Evolutionary conservation across 2,797 vertebrate species (phyloP), one percentile per base, ranked within the genome.

Genomic region (Holocentrus rufus): DNA sequence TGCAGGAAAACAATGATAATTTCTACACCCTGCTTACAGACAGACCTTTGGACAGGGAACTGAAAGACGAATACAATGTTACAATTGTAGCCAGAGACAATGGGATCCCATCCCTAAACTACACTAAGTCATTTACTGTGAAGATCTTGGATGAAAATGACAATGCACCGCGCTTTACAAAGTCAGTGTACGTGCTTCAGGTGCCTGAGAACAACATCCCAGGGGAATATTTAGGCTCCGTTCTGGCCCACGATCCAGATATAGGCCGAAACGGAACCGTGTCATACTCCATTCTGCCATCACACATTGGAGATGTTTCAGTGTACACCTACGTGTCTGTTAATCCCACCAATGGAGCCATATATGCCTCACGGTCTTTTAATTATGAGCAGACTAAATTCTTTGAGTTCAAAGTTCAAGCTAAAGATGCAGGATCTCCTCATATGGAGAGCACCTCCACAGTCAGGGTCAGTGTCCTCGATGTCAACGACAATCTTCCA

Each of bases 191-290:
- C 4, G 94, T 96, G 60, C 92, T 99, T 73, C 97, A 98, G 91
- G 97, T 99, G 74, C 96, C 96, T 0, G 98, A 99, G 91, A 99
- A 99, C 89, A 99, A 99, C 85, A 98, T 99, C 86, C 98, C 98
- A 0, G 98, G 98, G 22, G 98, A 99, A 76, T 99, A 99, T 71
- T 78, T 99, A 81, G 98, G 98, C 61, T 99, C 98, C 0, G 96
- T 99, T 68, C 90, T 98, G 76, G 98, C 98, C 65, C 96, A 98
- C 60, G 98, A 99, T 76, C 98, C 97, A 0, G 98, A 99, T 66
- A 91, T 99, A 65, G 98, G 97, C 47, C 95, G 97, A 75, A 99
- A 99, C 44, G 98, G 98, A 77, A 98, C 96, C 0, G 98, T 99
- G 27, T 97, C 96, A 0, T 99, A 99, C 63, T 98, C 97, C 65